Percentiles rank a stretch among this genome's conserved stretches.
Conservation (phyloP, 2,888 invertebrate species). For the Scrobipalpa costella region DNA sequence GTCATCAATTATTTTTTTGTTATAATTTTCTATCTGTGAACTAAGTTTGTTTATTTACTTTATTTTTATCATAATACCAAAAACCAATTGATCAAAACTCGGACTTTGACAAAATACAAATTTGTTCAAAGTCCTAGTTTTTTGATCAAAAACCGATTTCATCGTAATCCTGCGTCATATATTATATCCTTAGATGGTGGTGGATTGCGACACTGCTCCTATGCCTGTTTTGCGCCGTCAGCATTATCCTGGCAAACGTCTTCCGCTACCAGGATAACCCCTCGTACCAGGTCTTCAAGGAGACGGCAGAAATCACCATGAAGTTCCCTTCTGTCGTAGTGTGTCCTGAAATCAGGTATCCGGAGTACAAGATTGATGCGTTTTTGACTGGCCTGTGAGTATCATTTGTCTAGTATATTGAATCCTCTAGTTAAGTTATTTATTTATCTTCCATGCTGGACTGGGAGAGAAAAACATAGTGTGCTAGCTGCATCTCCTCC, state of each 20-base stretch:
- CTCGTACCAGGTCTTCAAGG: slow-evolving; percentile 47
- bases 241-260: slow-evolving; percentile 43
- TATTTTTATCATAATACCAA: too few relatives aligned
- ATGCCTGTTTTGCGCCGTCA: slow-evolving; percentile 37
- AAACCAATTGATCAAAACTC: too few relatives aligned
- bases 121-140: too few relatives aligned
- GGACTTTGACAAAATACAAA: too few relatives aligned
- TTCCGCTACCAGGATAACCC: slow-evolving; percentile 50
- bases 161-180: background rate
- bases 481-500: background rate
- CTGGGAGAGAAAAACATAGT: too few relatives aligned
- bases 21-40: too few relatives aligned
- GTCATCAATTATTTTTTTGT: too few relatives aligned
- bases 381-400: slow-evolving; percentile 54
- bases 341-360: slow-evolving; percentile 56
- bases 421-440: too few relatives aligned
- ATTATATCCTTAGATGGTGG: background rate
- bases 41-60: too few relatives aligned
- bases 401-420: too few relatives aligned
- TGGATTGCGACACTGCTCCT: background rate
- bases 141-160: too few relatives aligned
- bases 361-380: slow-evolving; percentile 44
- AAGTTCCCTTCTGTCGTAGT: slow-evolving; percentile 56
- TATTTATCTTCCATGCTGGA: too few relatives aligned
- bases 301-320: slow-evolving; percentile 28